These are phyloP conservation scores for Variabilichromis moorii DNA, from an alignment of 2,113 vertebrate genomes.

Conservation along the genomic window DNA sequence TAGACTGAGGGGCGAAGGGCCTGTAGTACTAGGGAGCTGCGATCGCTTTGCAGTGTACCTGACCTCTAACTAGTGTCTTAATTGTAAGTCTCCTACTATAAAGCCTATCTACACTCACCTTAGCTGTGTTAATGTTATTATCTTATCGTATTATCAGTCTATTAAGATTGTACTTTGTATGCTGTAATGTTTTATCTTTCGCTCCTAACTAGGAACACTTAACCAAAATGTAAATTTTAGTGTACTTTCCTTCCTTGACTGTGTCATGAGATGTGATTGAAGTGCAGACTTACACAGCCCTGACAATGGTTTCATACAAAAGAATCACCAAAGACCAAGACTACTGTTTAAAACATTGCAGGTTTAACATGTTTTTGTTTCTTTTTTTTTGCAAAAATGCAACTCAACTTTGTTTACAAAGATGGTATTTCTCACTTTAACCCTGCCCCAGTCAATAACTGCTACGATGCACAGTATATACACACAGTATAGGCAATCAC, in stretches of 20 bases:
- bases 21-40: accelerated
- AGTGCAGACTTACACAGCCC: not conserved
- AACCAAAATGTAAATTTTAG: not conserved
- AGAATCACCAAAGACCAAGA: not conserved
- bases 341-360: not conserved
- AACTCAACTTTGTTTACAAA: not conserved
- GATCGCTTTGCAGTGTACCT: not conserved
- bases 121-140: not conserved
- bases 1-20: not conserved
- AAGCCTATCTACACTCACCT: not conserved
- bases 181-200: not conserved
- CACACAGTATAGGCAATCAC: accelerated
- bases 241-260: not conserved
- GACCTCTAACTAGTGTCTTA: not conserved
- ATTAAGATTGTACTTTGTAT: not conserved
- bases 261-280: not conserved
- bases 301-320: not conserved
- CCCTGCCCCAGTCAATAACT: accelerated
- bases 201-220: accelerated
- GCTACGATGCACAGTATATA: not conserved
- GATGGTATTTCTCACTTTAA: not conserved
- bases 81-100: not conserved
- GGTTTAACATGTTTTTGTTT: accelerated
- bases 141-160: not conserved
- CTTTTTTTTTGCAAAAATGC: not conserved